phyloP scores from a whole-genome alignment of 2,888 invertebrate species.

The Galeruca laticollis region DNA sequence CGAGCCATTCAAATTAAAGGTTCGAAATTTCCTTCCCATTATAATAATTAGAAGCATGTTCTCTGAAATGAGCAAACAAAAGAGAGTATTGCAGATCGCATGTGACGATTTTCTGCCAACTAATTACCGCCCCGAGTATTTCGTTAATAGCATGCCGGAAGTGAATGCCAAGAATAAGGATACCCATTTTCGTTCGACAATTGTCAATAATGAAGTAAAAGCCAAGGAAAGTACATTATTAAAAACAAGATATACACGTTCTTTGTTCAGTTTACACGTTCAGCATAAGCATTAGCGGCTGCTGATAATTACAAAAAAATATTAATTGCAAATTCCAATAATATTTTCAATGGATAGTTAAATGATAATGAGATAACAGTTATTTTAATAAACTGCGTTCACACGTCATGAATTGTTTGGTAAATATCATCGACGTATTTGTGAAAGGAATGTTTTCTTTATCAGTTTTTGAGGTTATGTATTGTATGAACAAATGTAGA shows the following conservation, averaged over 20 bases:
- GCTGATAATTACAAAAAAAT: not conserved
- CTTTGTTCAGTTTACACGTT: slow-evolving; percentile 39
- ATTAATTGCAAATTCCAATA: not conserved
- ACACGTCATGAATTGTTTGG: too few relatives aligned
- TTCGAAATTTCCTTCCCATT: not conserved
- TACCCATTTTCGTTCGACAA: slow-evolving; percentile 41
- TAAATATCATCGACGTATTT: too few relatives aligned
- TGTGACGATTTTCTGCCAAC: slow-evolving; percentile 29
- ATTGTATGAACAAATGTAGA: too few relatives aligned
- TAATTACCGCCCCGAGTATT: slow-evolving; percentile 52
- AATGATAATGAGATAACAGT: not conserved
- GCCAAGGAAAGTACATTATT: slow-evolving; percentile 36
- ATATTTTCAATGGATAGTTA: too few relatives aligned
- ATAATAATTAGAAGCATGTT: slow-evolving; percentile 6
- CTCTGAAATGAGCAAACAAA: not conserved
- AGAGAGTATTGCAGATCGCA: slow-evolving; percentile 15
- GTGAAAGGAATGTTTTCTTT: too few relatives aligned
- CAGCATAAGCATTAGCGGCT: slow-evolving; percentile 19
- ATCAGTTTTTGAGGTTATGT: too few relatives aligned
- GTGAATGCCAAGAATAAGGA: slow-evolving; percentile 43
- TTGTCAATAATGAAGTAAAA: slow-evolving; percentile 43
- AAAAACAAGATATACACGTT: slow-evolving; percentile 39
- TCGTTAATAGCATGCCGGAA: slow-evolving; percentile 50
- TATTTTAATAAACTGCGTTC: too few relatives aligned
- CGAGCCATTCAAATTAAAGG: not conserved